Base-by-base conservation (phyloP, 64 coral and sea anemone species). In the Stichodactyla mertensii region DNA sequence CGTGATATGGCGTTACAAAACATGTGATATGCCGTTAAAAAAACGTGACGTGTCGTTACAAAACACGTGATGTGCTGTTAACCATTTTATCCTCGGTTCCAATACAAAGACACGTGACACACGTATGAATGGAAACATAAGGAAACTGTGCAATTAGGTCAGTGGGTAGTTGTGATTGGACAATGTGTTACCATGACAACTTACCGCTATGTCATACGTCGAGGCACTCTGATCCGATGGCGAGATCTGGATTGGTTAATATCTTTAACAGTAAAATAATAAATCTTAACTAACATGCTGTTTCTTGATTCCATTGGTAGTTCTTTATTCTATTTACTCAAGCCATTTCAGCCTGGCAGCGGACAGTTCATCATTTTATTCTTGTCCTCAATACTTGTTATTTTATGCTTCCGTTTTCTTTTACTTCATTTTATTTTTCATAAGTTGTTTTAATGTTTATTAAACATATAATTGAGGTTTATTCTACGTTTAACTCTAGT, bases 241-340 rank as follows among this genome's bases (percentile, higher is more conserved):
- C 85, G 86, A 97, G 90, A 93, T 97, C 94, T 93, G 94, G 88
- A 90, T 93, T 97, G 89, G 94, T 97, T 97, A 97, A 87, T 67
- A 97, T 97, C 94, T 97, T 97, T 89, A 97, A 89, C 88, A 86
- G 91, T 88, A 97, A 92, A 92, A 97, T 84, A 95, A 83, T 88
- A 97, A 82, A 83, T 74, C 57, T 82, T 18, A 77, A 74, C 7
- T 52, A 23, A 10, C 6, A 62, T 2, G 9, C 36, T 45, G 36
- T 45, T 45, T 86, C 0, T 51, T 10, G 22, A 8, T 77, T 77
- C 51, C 26, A 56, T 11, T 71, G 1, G 60, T 16, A 86, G 18
- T 55, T 13, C 58, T 23, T 77, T 55, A 61, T 26, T 22, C 15
- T 18, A 74, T 8, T 71, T 8, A 71, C 20, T 23, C 66, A 23